A percentile compares a stretch with the other conserved stretches of the same genome.
Conservation (phyloP, 2,113 vertebrate genomes). For the Mormoops blainvillei region DNA sequence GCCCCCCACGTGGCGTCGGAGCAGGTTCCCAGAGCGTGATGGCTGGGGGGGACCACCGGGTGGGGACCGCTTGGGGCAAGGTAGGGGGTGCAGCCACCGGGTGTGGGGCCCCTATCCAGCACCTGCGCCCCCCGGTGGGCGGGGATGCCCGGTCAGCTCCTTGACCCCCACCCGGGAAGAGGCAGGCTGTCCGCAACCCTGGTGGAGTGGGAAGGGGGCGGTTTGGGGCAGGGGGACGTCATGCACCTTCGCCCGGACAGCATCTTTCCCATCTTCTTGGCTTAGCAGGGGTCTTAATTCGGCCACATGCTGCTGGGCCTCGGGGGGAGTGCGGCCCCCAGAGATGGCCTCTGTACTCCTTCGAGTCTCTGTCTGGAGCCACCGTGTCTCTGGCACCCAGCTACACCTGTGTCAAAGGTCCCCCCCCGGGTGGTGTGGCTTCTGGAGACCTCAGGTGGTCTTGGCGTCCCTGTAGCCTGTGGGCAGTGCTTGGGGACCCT, state of each 20-base stretch:
- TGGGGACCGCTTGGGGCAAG: background rate
- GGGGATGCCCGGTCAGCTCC: background rate
- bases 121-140: background rate
- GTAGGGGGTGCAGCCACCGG: background rate
- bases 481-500: background rate
- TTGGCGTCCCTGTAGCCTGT: background rate
- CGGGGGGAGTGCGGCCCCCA: fast-evolving
- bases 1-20: fast-evolving
- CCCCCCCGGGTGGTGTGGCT: background rate
- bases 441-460: background rate
- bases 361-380: fast-evolving
- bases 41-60: too few species aligned
- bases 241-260: fast-evolving
- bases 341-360: too few species aligned
- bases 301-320: background rate
- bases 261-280: fast-evolving
- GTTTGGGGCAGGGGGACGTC: too few species aligned
- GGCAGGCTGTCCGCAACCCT: fast-evolving
- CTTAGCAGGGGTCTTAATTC: background rate
- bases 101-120: too few species aligned
- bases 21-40: background rate
- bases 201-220: background rate
- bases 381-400: fast-evolving
- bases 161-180: background rate
- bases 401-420: too few species aligned